Conservation (phyloP, 2,797 vertebrate genomes). For the Anguilla marmorata region DNA sequence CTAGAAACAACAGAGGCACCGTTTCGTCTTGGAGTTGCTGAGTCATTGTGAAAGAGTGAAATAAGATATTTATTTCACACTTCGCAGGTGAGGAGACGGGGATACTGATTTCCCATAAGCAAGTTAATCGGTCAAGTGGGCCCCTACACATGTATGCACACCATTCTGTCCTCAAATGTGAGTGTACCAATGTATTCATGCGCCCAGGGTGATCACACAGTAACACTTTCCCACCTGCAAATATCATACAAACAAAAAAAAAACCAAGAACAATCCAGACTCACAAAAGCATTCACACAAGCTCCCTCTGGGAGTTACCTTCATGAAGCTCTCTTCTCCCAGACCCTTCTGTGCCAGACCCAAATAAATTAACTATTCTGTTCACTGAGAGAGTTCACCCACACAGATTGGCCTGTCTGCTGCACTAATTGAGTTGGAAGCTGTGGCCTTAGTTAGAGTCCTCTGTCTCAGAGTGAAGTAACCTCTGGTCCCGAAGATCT, state of each 20-base stretch:
- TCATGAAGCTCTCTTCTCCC: background rate
- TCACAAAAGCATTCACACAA: background rate
- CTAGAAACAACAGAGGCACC: constrained; percentile 19
- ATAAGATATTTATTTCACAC: constrained; percentile 40
- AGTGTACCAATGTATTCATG: constrained; percentile 10
- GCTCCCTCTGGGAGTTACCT: background rate
- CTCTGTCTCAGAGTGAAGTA: background rate
- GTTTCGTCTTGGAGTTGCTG: constrained; percentile 64
- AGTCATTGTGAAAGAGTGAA: constrained; percentile 56
- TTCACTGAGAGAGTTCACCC: constrained; percentile 4
- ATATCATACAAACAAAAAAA: background rate
- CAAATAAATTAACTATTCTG: constrained; percentile 14
- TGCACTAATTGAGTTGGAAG: background rate
- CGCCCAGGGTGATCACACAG: constrained; percentile 39
- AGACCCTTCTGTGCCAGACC: background rate
- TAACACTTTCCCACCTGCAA: constrained; percentile 22
- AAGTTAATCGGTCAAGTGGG: constrained; percentile 15
- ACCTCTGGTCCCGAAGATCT: background rate
- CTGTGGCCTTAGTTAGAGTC: background rate
- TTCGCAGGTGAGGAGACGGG: constrained; percentile 7
- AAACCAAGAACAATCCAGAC: background rate
- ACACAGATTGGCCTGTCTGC: background rate
- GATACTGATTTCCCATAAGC: constrained; percentile 34
- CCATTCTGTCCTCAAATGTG: background rate
- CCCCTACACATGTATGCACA: constrained; percentile 7